Evolutionary conservation across 2,797 vertebrate species (phyloP).

Genomic region (Mormyrops attenuatus): DNA sequence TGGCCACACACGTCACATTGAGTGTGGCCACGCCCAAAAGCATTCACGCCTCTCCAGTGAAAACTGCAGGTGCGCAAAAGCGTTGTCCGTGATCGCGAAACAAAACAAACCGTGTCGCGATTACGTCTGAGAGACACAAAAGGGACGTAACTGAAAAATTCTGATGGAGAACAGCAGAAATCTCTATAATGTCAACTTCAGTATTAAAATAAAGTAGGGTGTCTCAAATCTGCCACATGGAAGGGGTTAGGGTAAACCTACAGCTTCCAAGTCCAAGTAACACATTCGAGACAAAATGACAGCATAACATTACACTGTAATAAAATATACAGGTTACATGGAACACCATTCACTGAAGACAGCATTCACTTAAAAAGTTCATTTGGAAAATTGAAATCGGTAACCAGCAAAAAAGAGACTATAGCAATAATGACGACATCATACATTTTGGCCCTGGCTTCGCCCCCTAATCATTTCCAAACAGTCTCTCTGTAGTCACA

Average conservation of each 20-base stretch:
- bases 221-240: not conserved
- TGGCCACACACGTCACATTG: not conserved
- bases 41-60: not conserved
- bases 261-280: constrained; percentile 7
- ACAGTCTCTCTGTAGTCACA: not conserved
- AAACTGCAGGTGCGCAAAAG: not conserved
- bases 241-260: not conserved
- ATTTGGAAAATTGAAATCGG: not conserved
- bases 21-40: not conserved
- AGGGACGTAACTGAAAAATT: not conserved
- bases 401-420: not conserved
- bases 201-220: not conserved
- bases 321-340: constrained; percentile 1
- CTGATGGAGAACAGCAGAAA: not conserved
- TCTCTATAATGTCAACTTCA: not conserved
- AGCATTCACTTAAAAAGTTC: not conserved
- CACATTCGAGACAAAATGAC: not conserved
- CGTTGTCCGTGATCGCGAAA: not conserved
- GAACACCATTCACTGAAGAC: not conserved
- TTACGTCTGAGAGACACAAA: not conserved
- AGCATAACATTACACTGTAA: constrained; percentile 12
- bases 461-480: not conserved
- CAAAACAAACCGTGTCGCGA: not conserved
- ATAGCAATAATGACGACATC: not conserved
- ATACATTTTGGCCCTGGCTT: not conserved